Base-by-base conservation (phyloP, 2,888 invertebrate genomes). In the Phortica magna region DNA sequence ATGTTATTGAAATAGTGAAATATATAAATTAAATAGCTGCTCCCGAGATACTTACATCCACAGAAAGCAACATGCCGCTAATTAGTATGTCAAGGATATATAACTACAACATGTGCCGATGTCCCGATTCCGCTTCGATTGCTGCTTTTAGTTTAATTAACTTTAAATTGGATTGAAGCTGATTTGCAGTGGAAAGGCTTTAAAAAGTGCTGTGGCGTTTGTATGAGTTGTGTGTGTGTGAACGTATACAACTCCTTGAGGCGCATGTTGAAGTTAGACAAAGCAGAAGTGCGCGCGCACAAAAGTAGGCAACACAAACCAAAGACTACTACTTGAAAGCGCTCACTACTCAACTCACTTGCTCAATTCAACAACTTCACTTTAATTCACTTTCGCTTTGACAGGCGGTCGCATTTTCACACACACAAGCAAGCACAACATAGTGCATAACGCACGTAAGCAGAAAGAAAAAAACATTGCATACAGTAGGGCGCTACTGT, bases 141-240 rank as follows among this genome's bases (percentile, higher is more conserved):
- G 19, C 10, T 17, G 19, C 31, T 19, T 5, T 19, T 41, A 68
- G n/a, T 68, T 68, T 68, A 68, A 68, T 71, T 53, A 53, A 71
- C 70, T 71, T 55, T 43, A 55, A 68, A 43, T 41, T 88, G 59
- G 39, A 84, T 88, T 87, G 86, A 84, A 73, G 59, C 74, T 74
- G 68, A 67, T 22, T 64, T 64, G 7, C 31, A 31, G 31, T 64
- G 42, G 3, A 41, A 3, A 22, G 39, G 39, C 7, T 31, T 31
- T 31, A 31, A 31, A 31, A 31, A 31, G 31, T 31, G 31, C n/a
- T n/a, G n/a, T n/a, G n/a, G n/a, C n/a, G n/a, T n/a, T n/a, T 31
- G 31, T 31, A 4, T 31, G 31, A 4, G 31, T 31, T 31, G 31
- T 31, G 31, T 31, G 31, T 31, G 31, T 31, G 31, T 31, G 31